Conservation (phyloP, 2,888 invertebrate species). For the Periphyllus acericola region DNA sequence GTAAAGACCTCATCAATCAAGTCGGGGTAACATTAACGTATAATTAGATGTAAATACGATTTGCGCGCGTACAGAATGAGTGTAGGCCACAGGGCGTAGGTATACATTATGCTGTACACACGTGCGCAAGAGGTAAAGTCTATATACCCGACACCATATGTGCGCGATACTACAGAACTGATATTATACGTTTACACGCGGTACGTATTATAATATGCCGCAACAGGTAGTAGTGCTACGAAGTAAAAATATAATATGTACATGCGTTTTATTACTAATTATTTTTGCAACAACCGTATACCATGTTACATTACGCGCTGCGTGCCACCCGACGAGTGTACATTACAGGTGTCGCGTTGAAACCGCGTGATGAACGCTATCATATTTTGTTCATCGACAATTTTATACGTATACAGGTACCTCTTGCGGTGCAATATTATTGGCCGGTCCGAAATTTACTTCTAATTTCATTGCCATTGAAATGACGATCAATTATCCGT, state of each 20-base stretch:
- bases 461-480: too few species aligned
- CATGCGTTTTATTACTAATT: background rate
- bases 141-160: background rate
- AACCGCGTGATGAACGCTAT: too few species aligned
- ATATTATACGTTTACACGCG: too few species aligned
- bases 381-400: too few species aligned
- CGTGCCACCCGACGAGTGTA: background rate
- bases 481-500: too few species aligned
- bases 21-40: background rate
- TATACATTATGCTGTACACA: background rate
- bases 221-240: background rate
- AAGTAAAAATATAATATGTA: background rate
- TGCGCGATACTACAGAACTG: background rate
- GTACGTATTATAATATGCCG: background rate
- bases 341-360: too few species aligned
- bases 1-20: slow-evolving; percentile 27
- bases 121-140: background rate
- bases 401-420: too few species aligned
- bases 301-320: background rate
- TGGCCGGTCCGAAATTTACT: too few species aligned
- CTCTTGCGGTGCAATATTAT: too few species aligned
- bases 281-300: background rate
- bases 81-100: background rate
- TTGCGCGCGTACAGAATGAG: background rate
- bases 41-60: slow-evolving; percentile 32